phyloP scores from a whole-genome alignment of 2,888 invertebrate genomes.

The Caenorhabditis sp. region DNA sequence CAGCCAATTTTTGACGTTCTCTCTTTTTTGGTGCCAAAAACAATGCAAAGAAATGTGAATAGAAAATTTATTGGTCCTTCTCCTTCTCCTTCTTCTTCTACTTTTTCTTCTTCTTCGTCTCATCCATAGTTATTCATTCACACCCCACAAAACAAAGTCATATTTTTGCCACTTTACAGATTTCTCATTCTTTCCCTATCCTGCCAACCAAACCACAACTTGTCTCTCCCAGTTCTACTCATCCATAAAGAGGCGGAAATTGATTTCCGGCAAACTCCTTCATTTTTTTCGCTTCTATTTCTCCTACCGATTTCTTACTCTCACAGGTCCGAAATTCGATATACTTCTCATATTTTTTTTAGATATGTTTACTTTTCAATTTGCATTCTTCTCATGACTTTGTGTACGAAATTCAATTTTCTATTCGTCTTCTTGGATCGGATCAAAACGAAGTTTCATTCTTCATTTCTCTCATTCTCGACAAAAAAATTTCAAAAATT shows the following conservation, averaged over 20 bases:
- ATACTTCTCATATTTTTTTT: neutral
- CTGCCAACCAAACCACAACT: neutral
- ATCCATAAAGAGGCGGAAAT: neutral
- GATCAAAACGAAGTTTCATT: neutral
- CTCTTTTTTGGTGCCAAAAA: neutral
- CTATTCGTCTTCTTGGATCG: neutral
- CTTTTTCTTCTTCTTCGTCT: conserved; percentile 7
- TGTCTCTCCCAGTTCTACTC: neutral
- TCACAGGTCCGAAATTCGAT: neutral
- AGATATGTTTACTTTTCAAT: conserved; percentile 1
- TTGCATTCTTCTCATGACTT: conserved; percentile 1
- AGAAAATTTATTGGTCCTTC: neutral
- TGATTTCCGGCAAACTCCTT: neutral
- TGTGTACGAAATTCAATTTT: neutral
- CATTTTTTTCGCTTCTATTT: neutral
- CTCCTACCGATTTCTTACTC: neutral
- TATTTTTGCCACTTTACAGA: neutral
- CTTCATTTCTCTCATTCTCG: neutral
- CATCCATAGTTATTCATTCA: neutral
- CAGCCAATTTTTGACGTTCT: neutral
- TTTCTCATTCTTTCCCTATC: no score
- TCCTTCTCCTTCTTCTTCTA: neutral
- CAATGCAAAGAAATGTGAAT: conserved; percentile 1
- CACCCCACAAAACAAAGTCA: neutral
- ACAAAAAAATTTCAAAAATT: neutral